Evolutionary conservation across 2,113 vertebrate species (phyloP).

Genomic region (Scartelaos histophorus): DNA sequence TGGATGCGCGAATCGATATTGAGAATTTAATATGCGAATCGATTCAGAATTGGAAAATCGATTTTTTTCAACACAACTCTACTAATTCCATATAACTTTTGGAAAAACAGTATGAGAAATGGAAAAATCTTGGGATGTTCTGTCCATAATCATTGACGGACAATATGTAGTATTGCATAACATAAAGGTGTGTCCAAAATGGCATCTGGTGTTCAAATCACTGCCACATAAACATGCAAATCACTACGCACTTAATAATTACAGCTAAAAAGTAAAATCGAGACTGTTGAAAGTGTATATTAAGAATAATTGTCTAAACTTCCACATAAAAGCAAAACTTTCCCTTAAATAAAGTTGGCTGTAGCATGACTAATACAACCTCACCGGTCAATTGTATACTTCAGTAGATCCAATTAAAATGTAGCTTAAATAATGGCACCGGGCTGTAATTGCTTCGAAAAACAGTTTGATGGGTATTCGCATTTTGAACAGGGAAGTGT

Average conservation of each 20-base stretch:
- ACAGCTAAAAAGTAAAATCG: background rate
- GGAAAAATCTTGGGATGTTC: background rate
- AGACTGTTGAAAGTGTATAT: slow-evolving; percentile 21
- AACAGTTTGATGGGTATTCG: slow-evolving; percentile 54
- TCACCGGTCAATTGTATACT: slow-evolving; percentile 50
- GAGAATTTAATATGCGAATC: no score
- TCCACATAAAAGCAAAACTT: slow-evolving; percentile 27
- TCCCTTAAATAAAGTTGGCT: slow-evolving; percentile 20
- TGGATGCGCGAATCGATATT: no score
- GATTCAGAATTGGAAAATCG: no score
- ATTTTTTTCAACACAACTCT: no score
- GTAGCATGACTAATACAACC: slow-evolving; percentile 31
- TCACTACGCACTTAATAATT: background rate
- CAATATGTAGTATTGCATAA: background rate
- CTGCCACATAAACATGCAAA: background rate
- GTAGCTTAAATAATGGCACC: slow-evolving; percentile 41
- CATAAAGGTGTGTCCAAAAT: background rate
- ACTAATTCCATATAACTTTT: no score
- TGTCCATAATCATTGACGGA: background rate
- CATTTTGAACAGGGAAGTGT: slow-evolving; percentile 36
- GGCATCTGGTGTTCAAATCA: background rate
- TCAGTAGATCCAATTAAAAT: slow-evolving; percentile 54
- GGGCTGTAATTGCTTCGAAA: slow-evolving; percentile 59
- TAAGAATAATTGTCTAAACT: slow-evolving; percentile 15
- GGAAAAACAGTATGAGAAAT: no score